Base-by-base conservation (phyloP, 2,888 invertebrate species). In the Hirudinaria manillensis region DNA sequence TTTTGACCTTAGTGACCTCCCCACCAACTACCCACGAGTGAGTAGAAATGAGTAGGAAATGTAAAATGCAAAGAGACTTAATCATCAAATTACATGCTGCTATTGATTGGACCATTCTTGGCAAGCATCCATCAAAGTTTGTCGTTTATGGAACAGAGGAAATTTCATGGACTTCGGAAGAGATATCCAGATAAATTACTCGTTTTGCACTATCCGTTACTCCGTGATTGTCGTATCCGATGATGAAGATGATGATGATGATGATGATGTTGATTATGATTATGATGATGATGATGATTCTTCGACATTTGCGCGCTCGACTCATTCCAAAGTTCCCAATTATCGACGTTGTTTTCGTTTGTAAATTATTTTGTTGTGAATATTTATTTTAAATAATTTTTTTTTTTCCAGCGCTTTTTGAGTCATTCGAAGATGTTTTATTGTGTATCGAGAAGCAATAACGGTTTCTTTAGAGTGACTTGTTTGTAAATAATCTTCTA, bases 241-340 rank as follows among this genome's bases (percentile, higher is more conserved):
- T 13, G 61, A 73, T 76, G 66, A 77, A 67, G 66, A 76, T 77
- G 72, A 77, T 76, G 72, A 76, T 76, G 72, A 76, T 77, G 72
- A 45, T 75, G 10, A 45, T 51, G 38, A 53, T 75, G 68, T 29
- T 72, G 45, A 72, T 72, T 32, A 72, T 72, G 34, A 61, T 72
- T 32, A 72, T 56, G n/a, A 2, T 61, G 27, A 32, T 56, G 32
- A 72, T 16, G 19, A 29, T 19, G 45, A 45, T 45, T 45, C 45
- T 7, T 45, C 45, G 16, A 45, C 10, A 10, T 45, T 45, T 45
- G 45, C 45, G 45, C 45, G 45, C 45, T 45, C 45, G 45, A 45
- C 45, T 7, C 45, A 45, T 16, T 16, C 45, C 45, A 1, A 36
- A 45, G 13, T 45, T 45, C 16, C 45, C 45, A 45, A 1, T 45